Conservation (phyloP, 2,797 vertebrate genomes). For the Lycodopsis pacificus region DNA sequence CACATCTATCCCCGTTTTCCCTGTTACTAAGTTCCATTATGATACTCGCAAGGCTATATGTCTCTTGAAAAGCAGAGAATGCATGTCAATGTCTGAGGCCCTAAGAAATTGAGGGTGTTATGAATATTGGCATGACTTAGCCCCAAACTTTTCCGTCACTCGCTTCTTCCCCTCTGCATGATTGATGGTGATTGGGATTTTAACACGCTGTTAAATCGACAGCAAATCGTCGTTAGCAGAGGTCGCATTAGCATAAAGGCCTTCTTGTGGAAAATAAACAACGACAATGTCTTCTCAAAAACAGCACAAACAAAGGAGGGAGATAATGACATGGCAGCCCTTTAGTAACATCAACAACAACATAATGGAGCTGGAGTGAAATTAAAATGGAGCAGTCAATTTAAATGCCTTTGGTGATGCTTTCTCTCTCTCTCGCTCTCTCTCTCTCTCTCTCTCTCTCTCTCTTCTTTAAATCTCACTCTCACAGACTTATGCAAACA, state of each 20-base stretch:
- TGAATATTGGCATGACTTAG: slow-evolving; percentile 62
- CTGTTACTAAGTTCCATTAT: slow-evolving; percentile 35
- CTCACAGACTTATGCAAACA: slow-evolving; percentile 6
- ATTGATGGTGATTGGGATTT: slow-evolving; percentile 72
- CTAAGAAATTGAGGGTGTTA: slow-evolving; percentile 67
- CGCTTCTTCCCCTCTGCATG: slow-evolving; percentile 58
- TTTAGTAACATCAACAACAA: slow-evolving; percentile 63
- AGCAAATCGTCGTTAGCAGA: slow-evolving; percentile 72
- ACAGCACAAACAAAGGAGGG: slow-evolving; percentile 68
- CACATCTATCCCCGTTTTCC: slow-evolving; percentile 21
- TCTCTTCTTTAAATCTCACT: slow-evolving; percentile 8
- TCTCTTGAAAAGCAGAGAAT: slow-evolving; percentile 23
- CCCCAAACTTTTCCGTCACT: slow-evolving; percentile 44
- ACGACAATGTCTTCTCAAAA: slow-evolving; percentile 63
- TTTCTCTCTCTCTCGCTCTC: neutral
- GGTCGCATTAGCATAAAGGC: slow-evolving; percentile 77
- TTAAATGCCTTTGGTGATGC: slow-evolving; percentile 48
- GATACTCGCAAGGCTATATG: slow-evolving; percentile 25
- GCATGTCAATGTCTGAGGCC: slow-evolving; percentile 12
- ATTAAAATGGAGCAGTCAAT: slow-evolving; percentile 69
- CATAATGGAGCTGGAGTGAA: slow-evolving; percentile 68
- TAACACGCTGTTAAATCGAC: slow-evolving; percentile 76
- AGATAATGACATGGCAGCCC: slow-evolving; percentile 67
- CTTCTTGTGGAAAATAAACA: slow-evolving; percentile 76
- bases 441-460: neutral